Percentiles rank a stretch among this genome's conserved stretches.
Evolutionary conservation across 2,113 vertebrate genomes (phyloP).

Genomic region (Syngnathus floridae): DNA sequence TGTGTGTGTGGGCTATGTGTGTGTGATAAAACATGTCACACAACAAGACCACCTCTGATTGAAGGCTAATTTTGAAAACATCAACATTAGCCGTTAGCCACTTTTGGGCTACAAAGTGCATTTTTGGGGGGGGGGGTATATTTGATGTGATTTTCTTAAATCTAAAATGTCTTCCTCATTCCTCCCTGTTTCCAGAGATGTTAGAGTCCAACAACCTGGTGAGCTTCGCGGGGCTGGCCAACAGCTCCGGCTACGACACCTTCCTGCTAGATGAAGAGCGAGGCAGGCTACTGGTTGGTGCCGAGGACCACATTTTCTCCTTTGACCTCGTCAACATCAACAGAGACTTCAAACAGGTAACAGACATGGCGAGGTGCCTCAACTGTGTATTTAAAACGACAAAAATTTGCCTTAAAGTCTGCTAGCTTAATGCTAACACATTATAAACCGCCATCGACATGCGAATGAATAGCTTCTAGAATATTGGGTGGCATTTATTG

Average conservation of each 20-base stretch:
- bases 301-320: constrained; percentile 96
- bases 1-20: constrained; percentile 11
- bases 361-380: neutral
- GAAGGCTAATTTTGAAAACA: neutral
- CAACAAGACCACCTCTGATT: neutral
- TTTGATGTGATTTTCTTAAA: no score
- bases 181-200: constrained; percentile 82
- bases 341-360: constrained; percentile 91
- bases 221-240: constrained; percentile 84
- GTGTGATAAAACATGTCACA: constrained; percentile 19
- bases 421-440: no score
- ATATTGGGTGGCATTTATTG: no score
- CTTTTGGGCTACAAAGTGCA: no score
- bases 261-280: constrained; percentile 95
- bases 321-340: constrained; percentile 93
- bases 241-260: constrained; percentile 92
- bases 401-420: no score
- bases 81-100: neutral
- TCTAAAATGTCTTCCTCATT: neutral
- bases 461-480: no score
- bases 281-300: constrained; percentile 86
- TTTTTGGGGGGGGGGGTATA: no score
- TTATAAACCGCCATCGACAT: no score
- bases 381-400: no score
- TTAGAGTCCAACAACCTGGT: constrained; percentile 88